Conservation (phyloP, 2,113 vertebrate genomes). For the Ictalurus punctatus region DNA sequence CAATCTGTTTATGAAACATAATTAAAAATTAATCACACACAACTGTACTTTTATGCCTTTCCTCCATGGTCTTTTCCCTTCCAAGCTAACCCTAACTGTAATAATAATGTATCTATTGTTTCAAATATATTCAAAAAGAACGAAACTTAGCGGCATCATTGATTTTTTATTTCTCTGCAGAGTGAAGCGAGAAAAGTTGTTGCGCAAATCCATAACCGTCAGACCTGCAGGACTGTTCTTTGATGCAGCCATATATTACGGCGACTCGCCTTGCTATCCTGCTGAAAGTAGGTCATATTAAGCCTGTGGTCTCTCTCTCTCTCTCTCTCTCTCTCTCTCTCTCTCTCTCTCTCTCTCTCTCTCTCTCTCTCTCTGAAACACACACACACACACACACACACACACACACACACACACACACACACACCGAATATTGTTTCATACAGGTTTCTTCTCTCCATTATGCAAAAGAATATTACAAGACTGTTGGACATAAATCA, state of each 20-base stretch:
- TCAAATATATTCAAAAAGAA: conserved; percentile 18
- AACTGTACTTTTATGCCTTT: background rate
- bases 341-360: background rate
- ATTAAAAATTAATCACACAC: background rate
- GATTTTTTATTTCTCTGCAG: conserved; percentile 28
- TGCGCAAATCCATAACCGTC: conserved; percentile 46
- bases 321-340: background rate
- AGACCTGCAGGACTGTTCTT: conserved; percentile 50
- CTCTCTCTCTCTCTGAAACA: too few species aligned
- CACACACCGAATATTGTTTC: conserved; percentile 53
- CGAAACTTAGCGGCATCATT: conserved; percentile 7
- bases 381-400: background rate
- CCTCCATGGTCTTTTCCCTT: background rate
- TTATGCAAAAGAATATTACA: conserved; percentile 17
- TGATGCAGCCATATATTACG: conserved; percentile 49
- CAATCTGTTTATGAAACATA: background rate
- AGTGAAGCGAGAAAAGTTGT: conserved; percentile 26
- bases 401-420: conserved; percentile 44
- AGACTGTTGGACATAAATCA: background rate
- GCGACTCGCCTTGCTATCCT: conserved; percentile 31
- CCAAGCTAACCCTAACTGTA: background rate
- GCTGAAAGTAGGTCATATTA: conserved; percentile 65
- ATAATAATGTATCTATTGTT: conserved; percentile 14
- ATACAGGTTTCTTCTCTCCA: conserved; percentile 22
- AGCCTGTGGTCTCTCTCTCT: conserved; percentile 55